Evolutionary conservation across 2,888 invertebrate species (phyloP).

Genomic region (Chrysotoxum bicinctum): DNA sequence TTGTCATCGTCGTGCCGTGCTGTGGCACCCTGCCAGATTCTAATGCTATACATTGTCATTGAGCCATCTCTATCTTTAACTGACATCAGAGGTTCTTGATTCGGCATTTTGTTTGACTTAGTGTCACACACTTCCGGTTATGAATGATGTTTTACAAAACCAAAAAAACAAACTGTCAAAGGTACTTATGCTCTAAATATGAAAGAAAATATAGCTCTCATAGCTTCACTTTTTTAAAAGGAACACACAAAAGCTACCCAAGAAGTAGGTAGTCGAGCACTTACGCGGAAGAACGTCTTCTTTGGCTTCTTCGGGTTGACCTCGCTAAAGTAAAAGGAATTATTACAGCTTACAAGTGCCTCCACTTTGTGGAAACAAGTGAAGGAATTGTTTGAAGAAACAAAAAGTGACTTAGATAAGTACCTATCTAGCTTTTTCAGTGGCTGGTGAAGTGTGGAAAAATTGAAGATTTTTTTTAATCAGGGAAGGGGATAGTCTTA

Average conservation of each 20-base stretch:
- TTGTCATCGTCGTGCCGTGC: neutral
- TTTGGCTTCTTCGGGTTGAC: conserved; percentile 4
- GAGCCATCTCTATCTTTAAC: conserved; percentile 10
- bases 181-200: conserved; percentile 18
- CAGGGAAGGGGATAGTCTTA: neutral
- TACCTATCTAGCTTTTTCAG: neutral
- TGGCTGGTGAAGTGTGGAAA: neutral
- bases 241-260: conserved; percentile 14
- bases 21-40: conserved; percentile 13
- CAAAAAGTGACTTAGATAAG: neutral
- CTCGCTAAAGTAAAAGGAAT: conserved; percentile 30
- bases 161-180: conserved; percentile 11
- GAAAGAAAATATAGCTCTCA: neutral
- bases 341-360: conserved; percentile 36
- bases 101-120: conserved; percentile 59
- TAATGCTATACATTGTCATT: conserved; percentile 5
- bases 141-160: neutral
- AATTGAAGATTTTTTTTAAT: neutral
- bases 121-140: conserved; percentile 63
- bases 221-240: neutral
- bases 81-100: conserved; percentile 21
- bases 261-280: conserved; percentile 15
- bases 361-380: conserved; percentile 43
- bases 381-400: neutral
- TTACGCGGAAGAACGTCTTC: conserved; percentile 48